Percentiles rank a stretch among this genome's conserved stretches.
Evolutionary conservation across 2,797 vertebrate species (phyloP).

Genomic region (Naso thynnoides): DNA sequence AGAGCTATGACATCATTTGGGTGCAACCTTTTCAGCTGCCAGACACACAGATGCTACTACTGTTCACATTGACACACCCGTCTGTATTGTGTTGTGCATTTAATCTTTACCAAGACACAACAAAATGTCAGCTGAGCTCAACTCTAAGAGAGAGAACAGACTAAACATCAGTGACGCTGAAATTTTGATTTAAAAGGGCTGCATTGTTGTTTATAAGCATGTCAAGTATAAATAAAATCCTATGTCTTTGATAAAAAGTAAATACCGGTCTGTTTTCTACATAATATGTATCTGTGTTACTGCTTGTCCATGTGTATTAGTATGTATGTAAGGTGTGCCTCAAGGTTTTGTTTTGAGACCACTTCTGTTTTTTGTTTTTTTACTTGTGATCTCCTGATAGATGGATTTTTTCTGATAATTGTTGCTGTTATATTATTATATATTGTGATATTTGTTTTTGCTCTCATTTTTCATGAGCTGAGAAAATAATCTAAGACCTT

Average conservation of each 20-base stretch:
- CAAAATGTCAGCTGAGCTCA: slow-evolving; percentile 3
- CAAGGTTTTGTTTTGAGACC: slow-evolving; percentile 3
- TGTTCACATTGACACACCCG: slow-evolving; percentile 69
- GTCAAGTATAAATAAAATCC: background rate
- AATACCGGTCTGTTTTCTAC: slow-evolving; percentile 1
- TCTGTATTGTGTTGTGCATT: slow-evolving; percentile 42
- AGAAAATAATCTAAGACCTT: too few relatives aligned
- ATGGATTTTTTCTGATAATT: background rate
- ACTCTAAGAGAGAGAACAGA: background rate
- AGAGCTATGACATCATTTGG: slow-evolving; percentile 78
- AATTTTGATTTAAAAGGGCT: background rate
- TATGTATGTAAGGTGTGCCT: slow-evolving; percentile 6
- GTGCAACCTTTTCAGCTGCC: slow-evolving; percentile 74
- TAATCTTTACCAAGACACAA: slow-evolving; percentile 21
- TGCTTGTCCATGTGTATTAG: background rate
- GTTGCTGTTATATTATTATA: too few relatives aligned
- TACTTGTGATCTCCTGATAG: too few relatives aligned
- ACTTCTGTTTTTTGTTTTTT: slow-evolving; percentile 6
- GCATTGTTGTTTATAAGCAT: background rate
- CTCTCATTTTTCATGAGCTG: too few relatives aligned
- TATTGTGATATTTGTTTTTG: too few relatives aligned
- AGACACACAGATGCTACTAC: slow-evolving; percentile 76
- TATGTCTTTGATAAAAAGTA: too few relatives aligned
- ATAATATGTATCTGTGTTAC: background rate
- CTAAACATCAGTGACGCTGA: background rate